Evolutionary conservation across 2,113 vertebrate genomes (phyloP), one percentile per base, ranked within the genome.

Genomic region (Podocnemis expansa): DNA sequence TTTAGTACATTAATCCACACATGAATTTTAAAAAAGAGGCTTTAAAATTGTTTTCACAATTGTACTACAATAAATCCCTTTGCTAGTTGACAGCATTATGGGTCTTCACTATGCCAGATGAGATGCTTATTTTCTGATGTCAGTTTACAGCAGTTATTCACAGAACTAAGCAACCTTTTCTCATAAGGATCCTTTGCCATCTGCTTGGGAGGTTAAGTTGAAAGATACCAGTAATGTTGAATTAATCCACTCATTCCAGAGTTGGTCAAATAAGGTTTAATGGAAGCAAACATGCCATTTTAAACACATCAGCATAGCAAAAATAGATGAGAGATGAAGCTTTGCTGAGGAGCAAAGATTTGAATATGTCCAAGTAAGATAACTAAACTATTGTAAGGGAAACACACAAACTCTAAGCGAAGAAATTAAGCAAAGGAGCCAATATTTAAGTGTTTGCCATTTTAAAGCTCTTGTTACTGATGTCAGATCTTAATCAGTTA

Each of bases 41-140:
- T n/a, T n/a, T n/a, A n/a, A n/a, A n/a, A n/a, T n/a, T 67, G 17
- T 67, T 67, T 67, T 67, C 16, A 22, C n/a, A 41, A n/a, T n/a
- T 34, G 17, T 38, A 34, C n/a, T 38, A 22, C 21, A 58, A 58
- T 29, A 58, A 58, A 27, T 11, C 8, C 25, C 27, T 58, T 58
- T 58, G 27, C 8, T 29, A 25, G 25, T 58, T 58, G 25, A 56
- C 2, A 29, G 0, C 8, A 2, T 14, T 52, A 9, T 67, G 38
- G 1, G 38, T 70, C 14, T 14, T 1, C 6, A 52, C 29, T n/a
- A 34, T 9, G 27, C 4, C 1, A 4, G 75, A 8, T 24, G 11
- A 31, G 1, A 19, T 41, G 34, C 41, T 49, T 51, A 4, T n/a
- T 79, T 4, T 10, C 45, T 14, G 47, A 55, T 52, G 11, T 55